Percentiles rank a stretch among this genome's conserved stretches.
Conservation (phyloP, 2,113 vertebrate genomes). For the Trogon surrucura region DNA sequence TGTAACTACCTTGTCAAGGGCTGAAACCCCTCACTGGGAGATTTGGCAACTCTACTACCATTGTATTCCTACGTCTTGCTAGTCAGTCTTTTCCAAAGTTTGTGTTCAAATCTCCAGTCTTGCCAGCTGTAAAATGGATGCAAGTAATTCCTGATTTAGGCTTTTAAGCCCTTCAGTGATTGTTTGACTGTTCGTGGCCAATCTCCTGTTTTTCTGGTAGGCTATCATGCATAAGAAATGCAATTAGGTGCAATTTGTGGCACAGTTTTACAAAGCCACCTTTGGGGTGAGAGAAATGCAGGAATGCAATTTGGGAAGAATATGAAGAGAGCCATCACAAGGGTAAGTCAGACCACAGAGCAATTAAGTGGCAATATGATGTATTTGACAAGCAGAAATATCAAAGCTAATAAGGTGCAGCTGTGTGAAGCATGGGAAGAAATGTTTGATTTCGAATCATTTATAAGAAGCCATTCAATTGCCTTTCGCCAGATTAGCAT, state of each 20-base stretch:
- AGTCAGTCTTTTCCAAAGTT: not conserved
- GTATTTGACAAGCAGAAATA: slow-evolving; percentile 10
- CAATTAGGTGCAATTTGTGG: not conserved
- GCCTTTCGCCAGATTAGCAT: slow-evolving; percentile 50
- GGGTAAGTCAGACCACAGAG: not conserved
- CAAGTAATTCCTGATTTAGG: not conserved
- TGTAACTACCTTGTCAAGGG: not conserved
- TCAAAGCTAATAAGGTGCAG: slow-evolving; percentile 11
- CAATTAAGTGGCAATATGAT: not conserved
- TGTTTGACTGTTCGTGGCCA: not conserved
- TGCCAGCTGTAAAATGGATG: not conserved
- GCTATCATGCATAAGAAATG: not conserved
- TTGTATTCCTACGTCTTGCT: not conserved
- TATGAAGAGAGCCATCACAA: not conserved
- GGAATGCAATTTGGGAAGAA: not conserved
- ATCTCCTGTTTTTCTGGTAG: not conserved
- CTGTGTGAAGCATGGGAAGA: not conserved
- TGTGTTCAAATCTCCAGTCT: not conserved
- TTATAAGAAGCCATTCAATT: slow-evolving; percentile 41
- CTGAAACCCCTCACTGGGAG: not conserved
- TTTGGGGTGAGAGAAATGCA: not conserved
- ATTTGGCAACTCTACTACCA: not conserved
- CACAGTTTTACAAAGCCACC: not conserved
- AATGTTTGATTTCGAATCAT: slow-evolving; percentile 42
- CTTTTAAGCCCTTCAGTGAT: not conserved